phyloP scores from a whole-genome alignment of 2,888 invertebrate genomes.

The Andricus quercusramuli region DNA sequence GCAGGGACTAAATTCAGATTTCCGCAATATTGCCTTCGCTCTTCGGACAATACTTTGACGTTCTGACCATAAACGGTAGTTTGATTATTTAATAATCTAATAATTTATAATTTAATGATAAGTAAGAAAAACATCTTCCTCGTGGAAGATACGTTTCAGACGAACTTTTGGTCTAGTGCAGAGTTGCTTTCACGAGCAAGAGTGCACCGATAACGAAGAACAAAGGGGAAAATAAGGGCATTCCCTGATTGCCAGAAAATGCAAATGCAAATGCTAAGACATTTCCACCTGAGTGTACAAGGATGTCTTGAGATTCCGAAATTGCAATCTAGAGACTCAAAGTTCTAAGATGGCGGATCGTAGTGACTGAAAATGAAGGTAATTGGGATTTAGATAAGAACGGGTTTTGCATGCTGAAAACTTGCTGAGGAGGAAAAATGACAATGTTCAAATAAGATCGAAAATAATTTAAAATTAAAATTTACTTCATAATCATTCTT shows the following conservation, averaged over 20 bases:
- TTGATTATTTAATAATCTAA: too few species aligned
- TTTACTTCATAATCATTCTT: too few species aligned
- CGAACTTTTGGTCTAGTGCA: too few species aligned
- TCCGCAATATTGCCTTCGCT: too few species aligned
- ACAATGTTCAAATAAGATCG: background rate
- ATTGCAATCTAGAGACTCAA: constrained; percentile 28
- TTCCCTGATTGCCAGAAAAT: constrained; percentile 19
- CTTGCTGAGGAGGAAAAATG: background rate
- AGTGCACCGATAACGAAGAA: background rate
- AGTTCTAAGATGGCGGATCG: constrained; percentile 2
- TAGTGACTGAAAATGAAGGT: background rate
- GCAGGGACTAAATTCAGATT: too few species aligned
- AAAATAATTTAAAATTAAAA: too few species aligned
- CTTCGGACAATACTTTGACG: too few species aligned
- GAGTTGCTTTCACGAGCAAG: background rate
- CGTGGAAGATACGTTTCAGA: too few species aligned
- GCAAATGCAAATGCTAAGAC: constrained; percentile 11
- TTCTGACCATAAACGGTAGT: too few species aligned
- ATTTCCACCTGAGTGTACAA: constrained; percentile 13
- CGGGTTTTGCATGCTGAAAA: background rate
- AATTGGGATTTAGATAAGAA: constrained; percentile 9
- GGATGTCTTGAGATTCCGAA: background rate
- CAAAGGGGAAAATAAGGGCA: background rate
- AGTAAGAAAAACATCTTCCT: too few species aligned
- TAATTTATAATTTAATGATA: too few species aligned